These are phyloP conservation scores for Gyps fulvus DNA, from an alignment of 2,113 vertebrate genomes.

Conservation along the genomic window DNA sequence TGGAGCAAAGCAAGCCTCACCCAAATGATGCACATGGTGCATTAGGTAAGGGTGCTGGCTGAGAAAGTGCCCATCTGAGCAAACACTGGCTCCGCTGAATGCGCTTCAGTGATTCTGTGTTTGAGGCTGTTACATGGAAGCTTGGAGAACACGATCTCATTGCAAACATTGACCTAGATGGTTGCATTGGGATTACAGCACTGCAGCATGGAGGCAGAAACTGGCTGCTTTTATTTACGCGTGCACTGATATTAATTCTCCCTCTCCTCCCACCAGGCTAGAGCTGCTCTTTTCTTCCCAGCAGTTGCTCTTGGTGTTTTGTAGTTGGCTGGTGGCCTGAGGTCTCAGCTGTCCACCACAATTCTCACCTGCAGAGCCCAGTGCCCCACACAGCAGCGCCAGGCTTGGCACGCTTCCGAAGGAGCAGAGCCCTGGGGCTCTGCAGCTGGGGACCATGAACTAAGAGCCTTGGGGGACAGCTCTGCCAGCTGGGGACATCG, in stretches of 20 bases:
- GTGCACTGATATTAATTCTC: background rate
- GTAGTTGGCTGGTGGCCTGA: background rate
- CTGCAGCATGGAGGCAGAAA: background rate
- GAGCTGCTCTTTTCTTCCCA: background rate
- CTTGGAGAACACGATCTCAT: background rate
- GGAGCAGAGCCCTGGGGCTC: background rate
- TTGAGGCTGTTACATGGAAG: fast-evolving
- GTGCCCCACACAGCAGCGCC: background rate
- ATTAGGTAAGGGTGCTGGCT: background rate
- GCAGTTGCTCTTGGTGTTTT: background rate
- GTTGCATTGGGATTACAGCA: background rate
- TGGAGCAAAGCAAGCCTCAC: background rate
- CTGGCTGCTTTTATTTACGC: background rate
- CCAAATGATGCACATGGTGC: fast-evolving
- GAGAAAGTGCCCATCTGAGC: background rate
- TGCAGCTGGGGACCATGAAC: background rate
- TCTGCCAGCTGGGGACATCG: background rate
- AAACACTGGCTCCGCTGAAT: background rate
- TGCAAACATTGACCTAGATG: background rate
- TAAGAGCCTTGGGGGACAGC: background rate
- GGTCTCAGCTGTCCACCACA: background rate
- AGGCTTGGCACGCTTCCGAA: background rate
- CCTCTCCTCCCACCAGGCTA: background rate
- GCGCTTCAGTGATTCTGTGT: background rate
- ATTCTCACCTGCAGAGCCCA: background rate